A percentile compares a stretch with the other conserved stretches of the same genome.
Evolutionary conservation across 2,113 vertebrate genomes (phyloP).

Genomic region (Heterotilapia buettikoferi): DNA sequence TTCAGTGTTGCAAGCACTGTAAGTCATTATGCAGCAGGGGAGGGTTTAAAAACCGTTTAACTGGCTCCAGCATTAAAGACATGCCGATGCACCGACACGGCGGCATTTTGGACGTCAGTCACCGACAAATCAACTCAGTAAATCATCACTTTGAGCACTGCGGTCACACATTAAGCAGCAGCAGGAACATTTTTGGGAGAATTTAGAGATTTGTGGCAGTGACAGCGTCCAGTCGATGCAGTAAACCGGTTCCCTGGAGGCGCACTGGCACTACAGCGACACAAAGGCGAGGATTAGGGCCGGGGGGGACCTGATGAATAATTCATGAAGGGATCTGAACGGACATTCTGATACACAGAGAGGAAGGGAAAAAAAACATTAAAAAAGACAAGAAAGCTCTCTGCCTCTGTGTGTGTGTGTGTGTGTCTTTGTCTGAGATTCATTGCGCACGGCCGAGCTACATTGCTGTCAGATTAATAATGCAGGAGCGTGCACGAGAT

Average conservation of each 20-base stretch:
- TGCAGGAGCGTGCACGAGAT: constrained; percentile 9
- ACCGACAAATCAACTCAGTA: neutral
- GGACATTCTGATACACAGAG: constrained; percentile 60
- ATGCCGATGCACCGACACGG: neutral
- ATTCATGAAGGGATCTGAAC: constrained; percentile 57
- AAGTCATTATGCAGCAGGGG: neutral
- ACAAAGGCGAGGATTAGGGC: constrained; percentile 69
- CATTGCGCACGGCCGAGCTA: neutral
- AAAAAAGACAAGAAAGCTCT: neutral
- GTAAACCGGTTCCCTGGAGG: constrained; percentile 44
- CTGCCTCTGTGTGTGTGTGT: neutral
- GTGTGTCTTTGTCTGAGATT: constrained; percentile 23
- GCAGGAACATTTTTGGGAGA: neutral
- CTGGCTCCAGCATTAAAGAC: neutral
- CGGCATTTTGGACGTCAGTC: neutral
- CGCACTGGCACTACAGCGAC: constrained; percentile 39
- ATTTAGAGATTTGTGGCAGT: constrained; percentile 10
- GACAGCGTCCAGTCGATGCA: constrained; percentile 47
- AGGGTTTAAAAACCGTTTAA: neutral
- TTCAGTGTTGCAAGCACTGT: neutral
- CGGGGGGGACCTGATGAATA: constrained; percentile 40
- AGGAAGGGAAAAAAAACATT: neutral
- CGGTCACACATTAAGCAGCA: neutral
- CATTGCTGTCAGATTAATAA: constrained; percentile 35
- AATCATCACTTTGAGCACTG: neutral